Percentiles rank a stretch among this genome's conserved stretches.
These are phyloP conservation scores for Chelonia mydas DNA, from an alignment of 2,797 vertebrate genomes.

Conservation along the genomic window DNA sequence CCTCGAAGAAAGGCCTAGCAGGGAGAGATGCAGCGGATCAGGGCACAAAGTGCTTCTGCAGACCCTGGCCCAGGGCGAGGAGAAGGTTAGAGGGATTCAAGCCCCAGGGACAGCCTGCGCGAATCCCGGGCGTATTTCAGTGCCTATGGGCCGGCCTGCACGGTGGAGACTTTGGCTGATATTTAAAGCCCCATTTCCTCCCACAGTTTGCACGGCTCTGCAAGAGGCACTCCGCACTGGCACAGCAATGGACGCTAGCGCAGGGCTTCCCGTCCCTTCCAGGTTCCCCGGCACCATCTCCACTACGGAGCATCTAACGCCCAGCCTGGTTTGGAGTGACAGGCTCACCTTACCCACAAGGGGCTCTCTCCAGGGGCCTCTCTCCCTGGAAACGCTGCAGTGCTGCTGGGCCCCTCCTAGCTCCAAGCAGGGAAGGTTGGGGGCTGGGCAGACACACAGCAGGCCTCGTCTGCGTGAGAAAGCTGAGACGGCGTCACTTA, in stretches of 20 bases:
- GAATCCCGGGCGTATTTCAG: not conserved
- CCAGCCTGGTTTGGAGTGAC: no score
- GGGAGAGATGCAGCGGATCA: not conserved
- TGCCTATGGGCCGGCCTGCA: not conserved
- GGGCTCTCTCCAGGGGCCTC: not conserved
- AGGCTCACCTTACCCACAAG: not conserved
- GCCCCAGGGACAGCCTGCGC: not conserved
- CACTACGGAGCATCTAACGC: not conserved
- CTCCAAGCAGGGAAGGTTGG: not conserved
- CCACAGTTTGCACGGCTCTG: not conserved
- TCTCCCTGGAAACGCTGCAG: not conserved
- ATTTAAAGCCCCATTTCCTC: not conserved
- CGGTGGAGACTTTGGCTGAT: not conserved
- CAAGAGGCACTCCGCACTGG: not conserved
- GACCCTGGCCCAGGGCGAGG: not conserved
- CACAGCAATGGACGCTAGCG: not conserved
- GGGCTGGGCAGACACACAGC: not conserved
- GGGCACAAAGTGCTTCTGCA: no score
- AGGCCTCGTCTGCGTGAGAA: not conserved
- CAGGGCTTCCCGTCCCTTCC: not conserved
- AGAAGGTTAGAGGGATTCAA: not conserved
- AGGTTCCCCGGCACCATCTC: no score
- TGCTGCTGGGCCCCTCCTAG: not conserved
- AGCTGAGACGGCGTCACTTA: not conserved
- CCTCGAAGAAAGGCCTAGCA: conserved; percentile 93